These are phyloP conservation scores for Aegypius monachus DNA, from an alignment of 2,113 vertebrate species.

Conservation along the genomic window DNA sequence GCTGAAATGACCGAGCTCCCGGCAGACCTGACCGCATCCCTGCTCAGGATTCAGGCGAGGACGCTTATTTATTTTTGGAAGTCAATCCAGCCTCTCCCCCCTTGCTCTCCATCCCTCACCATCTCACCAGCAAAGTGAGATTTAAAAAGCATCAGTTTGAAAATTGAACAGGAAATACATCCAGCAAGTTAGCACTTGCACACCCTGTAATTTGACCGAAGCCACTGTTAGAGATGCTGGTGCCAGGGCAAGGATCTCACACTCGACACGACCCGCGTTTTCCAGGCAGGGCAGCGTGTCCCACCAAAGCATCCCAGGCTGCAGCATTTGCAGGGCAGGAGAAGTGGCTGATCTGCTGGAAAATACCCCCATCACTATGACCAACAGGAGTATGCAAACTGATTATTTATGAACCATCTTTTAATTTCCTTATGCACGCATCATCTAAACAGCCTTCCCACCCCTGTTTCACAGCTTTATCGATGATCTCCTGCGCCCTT, in stretches of 20 bases:
- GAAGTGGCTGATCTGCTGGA: neutral
- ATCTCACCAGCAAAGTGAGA: neutral
- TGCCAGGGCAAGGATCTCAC: neutral
- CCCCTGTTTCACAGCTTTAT: neutral
- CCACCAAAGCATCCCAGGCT: neutral
- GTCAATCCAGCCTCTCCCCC: neutral
- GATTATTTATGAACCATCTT: constrained; percentile 26
- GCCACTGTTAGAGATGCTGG: constrained; percentile 24
- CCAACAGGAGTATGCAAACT: neutral
- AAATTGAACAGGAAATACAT: constrained; percentile 28
- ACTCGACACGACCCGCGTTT: neutral
- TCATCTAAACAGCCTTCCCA: constrained; percentile 1
- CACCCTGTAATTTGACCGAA: neutral
- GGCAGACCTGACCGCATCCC: neutral
- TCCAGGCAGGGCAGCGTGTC: neutral
- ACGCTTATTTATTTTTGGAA: neutral
- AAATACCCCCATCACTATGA: neutral
- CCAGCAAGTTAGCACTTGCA: neutral
- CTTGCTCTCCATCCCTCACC: neutral
- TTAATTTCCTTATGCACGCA: neutral
- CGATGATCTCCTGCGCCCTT: neutral
- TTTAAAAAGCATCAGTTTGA: constrained; percentile 16
- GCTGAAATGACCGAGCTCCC: neutral
- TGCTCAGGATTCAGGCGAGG: neutral
- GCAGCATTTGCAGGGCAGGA: neutral